phyloP scores from a whole-genome alignment of 1,140 invertebrate genomes.

The Drosophila rhopaloa region DNA sequence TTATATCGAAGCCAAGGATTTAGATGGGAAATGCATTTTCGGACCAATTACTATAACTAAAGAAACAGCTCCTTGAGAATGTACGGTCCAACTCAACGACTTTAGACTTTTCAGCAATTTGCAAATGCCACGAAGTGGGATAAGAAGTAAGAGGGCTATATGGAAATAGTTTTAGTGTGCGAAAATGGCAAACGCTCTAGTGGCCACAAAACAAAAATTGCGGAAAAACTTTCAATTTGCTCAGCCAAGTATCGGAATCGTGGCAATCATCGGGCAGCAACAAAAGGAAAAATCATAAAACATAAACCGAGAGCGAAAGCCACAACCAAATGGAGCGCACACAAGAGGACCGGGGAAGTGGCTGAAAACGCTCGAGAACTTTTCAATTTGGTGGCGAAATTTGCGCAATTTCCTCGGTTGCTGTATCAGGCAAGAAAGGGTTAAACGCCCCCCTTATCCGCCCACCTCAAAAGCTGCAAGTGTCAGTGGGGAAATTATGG shows the following conservation, averaged over 20 bases:
- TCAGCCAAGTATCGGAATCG: conserved; percentile 61
- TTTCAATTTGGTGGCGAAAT: conserved; percentile 75
- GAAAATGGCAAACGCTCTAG: conserved; percentile 48
- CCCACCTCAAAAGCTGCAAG: conserved; percentile 16
- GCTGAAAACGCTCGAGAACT: conserved; percentile 54
- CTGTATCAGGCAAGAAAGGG: conserved; percentile 2
- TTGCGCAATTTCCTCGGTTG: conserved; percentile 63
- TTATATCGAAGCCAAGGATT: conserved; percentile 32
- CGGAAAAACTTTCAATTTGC: conserved; percentile 68
- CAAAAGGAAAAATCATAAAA: conserved; percentile 60
- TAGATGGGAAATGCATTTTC: conserved; percentile 29
- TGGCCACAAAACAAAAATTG: conserved; percentile 55
- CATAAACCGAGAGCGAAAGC: conserved; percentile 45
- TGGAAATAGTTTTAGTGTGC: conserved; percentile 61
- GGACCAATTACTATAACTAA: conserved; percentile 53
- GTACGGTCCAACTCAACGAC: conserved; percentile 62
- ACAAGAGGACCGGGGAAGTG: conserved; percentile 19
- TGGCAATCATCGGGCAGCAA: conserved; percentile 54
- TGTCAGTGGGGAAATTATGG: conserved; percentile 70
- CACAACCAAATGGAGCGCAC: conserved; percentile 35
- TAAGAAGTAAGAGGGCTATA: conserved; percentile 14
- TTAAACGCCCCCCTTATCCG: background rate
- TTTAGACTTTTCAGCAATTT: conserved; percentile 68
- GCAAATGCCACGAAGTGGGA: conserved; percentile 39
- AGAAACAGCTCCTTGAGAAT: conserved; percentile 39